Evolutionary conservation across 2,797 vertebrate genomes (phyloP), one percentile per base, ranked within the genome.

Genomic region (Acomys russatus): DNA sequence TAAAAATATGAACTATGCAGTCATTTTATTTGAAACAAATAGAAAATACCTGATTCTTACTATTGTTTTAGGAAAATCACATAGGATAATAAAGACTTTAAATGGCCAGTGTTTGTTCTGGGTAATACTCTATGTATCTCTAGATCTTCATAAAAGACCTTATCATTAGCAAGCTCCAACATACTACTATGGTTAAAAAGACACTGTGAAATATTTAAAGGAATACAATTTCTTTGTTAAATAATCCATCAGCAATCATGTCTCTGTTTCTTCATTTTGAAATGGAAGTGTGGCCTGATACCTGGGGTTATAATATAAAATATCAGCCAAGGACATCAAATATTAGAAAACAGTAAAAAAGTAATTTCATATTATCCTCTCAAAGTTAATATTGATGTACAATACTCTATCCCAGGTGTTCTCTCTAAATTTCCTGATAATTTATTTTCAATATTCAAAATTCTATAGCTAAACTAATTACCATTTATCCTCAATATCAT

Each of bases 11-110:
- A 35, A 0, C 1, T 68, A 87, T 68, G 89, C 82, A 61, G 10
- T 33, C 38, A 77, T 9, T 22, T 64, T 56, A 95, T 70, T 79
- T 64, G 33, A 63, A 95, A 51, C 88, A 96, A 94, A 17, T 88
- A 9, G 15, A 44, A 44, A 84, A 49, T 59, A 83, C 14, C 44
- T 90, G 18, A 6, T 77, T 93, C 18, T 9, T 70, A 35, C 5
- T 38, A 2, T 87, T 84, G 44, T 90, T 80, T 71, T 33, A 93
- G 70, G 15, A 91, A 95, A 97, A 59, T 3, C 25, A 64, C 28
- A 78, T 11, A 76, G 11, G 17, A 86, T 49, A 88, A 94, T 12
- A 63, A 95, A 92, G n/a, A 76, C 78, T 9, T 56, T 22, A 83
- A 94, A 90, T 68, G 18, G 63, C 4, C 9, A 80, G 25, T 51